phyloP scores from a whole-genome alignment of 2,113 vertebrate genomes.

The Mastomys natalensis region DNA sequence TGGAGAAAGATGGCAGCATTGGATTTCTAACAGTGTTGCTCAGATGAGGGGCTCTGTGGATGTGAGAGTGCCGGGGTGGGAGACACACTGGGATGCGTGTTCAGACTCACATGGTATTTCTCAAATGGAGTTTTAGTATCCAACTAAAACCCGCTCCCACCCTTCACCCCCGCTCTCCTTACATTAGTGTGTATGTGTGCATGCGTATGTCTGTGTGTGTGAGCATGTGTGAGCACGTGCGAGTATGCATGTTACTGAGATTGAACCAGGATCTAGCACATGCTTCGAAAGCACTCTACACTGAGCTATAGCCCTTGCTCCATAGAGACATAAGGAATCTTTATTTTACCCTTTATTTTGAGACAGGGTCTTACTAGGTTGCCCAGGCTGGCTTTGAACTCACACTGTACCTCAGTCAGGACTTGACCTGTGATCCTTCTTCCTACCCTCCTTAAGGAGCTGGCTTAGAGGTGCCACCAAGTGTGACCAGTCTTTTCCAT shows the following conservation, averaged over 20 bases:
- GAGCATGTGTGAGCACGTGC: neutral
- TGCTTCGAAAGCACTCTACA: neutral
- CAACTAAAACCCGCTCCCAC: no score
- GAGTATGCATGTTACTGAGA: neutral
- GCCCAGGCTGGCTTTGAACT: neutral
- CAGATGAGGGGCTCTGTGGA: slow-evolving; percentile 3
- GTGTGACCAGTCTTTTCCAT: neutral
- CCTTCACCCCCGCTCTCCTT: neutral
- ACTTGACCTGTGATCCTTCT: neutral
- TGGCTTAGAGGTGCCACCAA: neutral
- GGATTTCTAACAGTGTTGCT: neutral
- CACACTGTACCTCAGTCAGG: neutral
- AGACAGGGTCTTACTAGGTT: neutral
- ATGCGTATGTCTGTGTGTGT: neutral
- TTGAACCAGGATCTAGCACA: neutral
- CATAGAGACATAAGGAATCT: neutral
- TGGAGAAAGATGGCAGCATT: neutral
- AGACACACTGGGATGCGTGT: neutral
- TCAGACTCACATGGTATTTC: neutral
- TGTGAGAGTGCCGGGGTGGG: fast-evolving
- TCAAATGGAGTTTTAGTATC: neutral
- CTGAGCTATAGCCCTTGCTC: neutral
- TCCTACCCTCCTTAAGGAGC: neutral
- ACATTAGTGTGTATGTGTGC: neutral
- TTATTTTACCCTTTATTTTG: neutral